Base-by-base conservation (phyloP, 2,797 vertebrate species). In the Ctenochaetus hawaiiensis region DNA sequence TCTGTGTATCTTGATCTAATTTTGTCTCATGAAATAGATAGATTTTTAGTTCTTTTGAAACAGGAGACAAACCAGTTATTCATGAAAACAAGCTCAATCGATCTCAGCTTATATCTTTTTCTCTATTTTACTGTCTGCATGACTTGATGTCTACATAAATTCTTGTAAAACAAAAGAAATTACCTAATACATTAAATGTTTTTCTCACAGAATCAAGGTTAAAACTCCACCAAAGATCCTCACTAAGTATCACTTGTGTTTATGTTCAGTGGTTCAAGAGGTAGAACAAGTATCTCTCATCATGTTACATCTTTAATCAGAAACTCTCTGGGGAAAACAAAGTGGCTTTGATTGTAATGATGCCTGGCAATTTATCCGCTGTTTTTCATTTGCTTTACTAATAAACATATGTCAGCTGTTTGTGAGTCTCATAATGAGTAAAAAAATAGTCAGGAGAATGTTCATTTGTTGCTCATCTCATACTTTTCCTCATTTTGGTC, bases 361-460 rank as follows among this genome's bases (percentile, higher is more conserved):
- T 64, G 85, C 66, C 62, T 88, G 91, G 90, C 85, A 90, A 76
- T 87, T 61, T 88, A 81, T 75, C 61, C 45, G 41, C 83, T 78
- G 73, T 76, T 90, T 78, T 87, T 84, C 82, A 83, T 90, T 89
- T 85, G 69, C 87, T 76, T 82, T 83, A 60, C 72, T 87, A 83
- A 87, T 79, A 75, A 89, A 81, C 84, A 85, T 82, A 83, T 87
- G 82, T 85, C 87, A 81, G 68, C 87, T 79, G 76, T 91, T 78
- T 77, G 67, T 56, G 58, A 77, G 60, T 65, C 37, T 64, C 18
- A 34, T 62, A 37, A 58, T 8, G 30, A 66, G 56, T n/a, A 30
- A 54, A 60, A 47, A 18, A 44, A 5, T 56, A 69, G 58, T 59
- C 41, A 57, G 74, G 82, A 51, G 44, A 59, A 67, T 47, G 73